Percentiles rank a stretch among this genome's conserved stretches.
These are phyloP conservation scores for Dryadula phaetusa DNA, from an alignment of 2,888 invertebrate species.

Conservation along the genomic window DNA sequence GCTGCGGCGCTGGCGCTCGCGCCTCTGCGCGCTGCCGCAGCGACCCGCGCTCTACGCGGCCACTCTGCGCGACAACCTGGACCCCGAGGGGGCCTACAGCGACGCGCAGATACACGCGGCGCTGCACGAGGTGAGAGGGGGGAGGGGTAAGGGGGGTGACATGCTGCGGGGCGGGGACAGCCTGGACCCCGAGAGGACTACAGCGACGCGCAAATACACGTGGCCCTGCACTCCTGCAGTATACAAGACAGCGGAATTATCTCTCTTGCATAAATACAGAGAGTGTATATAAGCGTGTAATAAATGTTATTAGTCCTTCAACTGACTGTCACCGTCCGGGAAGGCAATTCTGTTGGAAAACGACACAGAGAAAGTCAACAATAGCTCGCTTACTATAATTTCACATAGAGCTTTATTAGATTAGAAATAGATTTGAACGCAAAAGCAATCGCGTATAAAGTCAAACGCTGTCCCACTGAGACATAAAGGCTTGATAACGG, in stretches of 20 bases:
- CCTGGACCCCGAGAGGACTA: conserved; percentile 89
- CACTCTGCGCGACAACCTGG: conserved; percentile 90
- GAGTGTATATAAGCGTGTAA: too few relatives aligned
- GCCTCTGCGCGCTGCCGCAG: conserved; percentile 87
- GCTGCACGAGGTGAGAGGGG: conserved; percentile 85
- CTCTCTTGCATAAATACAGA: too few relatives aligned
- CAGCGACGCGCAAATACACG: conserved; percentile 87
- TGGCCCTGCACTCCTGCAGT: conserved; percentile 86
- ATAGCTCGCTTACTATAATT: too few relatives aligned
- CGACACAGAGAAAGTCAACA: too few relatives aligned
- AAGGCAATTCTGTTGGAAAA: too few relatives aligned
- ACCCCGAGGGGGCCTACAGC: conserved; percentile 87
- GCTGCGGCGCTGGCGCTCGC: conserved; percentile 83
- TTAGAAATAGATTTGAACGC: too few relatives aligned
- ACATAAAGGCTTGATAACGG: background rate
- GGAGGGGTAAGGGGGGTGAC: conserved; percentile 59
- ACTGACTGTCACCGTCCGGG: too few relatives aligned
- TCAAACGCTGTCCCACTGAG: too few relatives aligned
- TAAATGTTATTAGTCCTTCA: too few relatives aligned
- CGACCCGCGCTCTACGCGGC: conserved; percentile 90
- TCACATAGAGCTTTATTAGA: too few relatives aligned
- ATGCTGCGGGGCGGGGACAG: conserved; percentile 91
- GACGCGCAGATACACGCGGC: conserved; percentile 89
- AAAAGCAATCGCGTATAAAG: too few relatives aligned
- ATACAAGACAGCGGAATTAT: background rate